phyloP scores from a whole-genome alignment of 1,140 invertebrate species.

The Cyclina sinensis region DNA sequence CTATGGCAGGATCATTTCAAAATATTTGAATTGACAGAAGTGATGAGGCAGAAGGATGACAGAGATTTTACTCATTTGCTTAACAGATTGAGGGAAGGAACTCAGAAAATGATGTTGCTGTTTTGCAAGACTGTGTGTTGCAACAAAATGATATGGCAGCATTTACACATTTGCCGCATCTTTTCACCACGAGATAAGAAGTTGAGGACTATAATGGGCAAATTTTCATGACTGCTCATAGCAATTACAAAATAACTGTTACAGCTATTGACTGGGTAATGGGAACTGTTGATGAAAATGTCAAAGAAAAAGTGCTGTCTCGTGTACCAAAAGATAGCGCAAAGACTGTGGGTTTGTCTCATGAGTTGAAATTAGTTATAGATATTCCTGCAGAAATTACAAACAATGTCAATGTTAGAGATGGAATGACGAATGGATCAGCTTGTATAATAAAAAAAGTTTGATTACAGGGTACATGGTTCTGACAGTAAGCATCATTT shows the following conservation, averaged over 20 bases:
- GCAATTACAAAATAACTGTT: neutral
- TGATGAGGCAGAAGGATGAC: slow-evolving; percentile 71
- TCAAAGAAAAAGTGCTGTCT: slow-evolving; percentile 1
- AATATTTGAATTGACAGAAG: slow-evolving; percentile 70
- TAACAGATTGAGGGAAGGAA: slow-evolving; percentile 72
- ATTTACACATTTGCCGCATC: slow-evolving; percentile 5
- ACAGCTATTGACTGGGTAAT: slow-evolving; percentile 32
- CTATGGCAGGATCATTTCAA: slow-evolving; percentile 71
- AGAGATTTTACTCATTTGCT: slow-evolving; percentile 69
- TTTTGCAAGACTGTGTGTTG: slow-evolving; percentile 11
- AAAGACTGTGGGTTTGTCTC: neutral
- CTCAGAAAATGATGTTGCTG: slow-evolving; percentile 65
- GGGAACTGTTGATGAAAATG: neutral
- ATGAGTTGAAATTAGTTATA: neutral
- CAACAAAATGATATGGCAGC: neutral
- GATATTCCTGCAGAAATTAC: slow-evolving; percentile 9
- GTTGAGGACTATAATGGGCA: neutral
- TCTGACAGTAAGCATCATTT: slow-evolving; percentile 35
- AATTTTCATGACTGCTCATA: neutral
- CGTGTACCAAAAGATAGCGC: neutral
- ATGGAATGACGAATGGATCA: slow-evolving; percentile 66
- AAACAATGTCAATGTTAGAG: slow-evolving; percentile 6
- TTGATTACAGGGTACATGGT: neutral
- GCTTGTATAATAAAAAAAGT: slow-evolving; percentile 64
- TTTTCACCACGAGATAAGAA: slow-evolving; percentile 24